Conservation (phyloP, 2,113 vertebrate genomes). For the Ailuropoda melanoleuca region DNA sequence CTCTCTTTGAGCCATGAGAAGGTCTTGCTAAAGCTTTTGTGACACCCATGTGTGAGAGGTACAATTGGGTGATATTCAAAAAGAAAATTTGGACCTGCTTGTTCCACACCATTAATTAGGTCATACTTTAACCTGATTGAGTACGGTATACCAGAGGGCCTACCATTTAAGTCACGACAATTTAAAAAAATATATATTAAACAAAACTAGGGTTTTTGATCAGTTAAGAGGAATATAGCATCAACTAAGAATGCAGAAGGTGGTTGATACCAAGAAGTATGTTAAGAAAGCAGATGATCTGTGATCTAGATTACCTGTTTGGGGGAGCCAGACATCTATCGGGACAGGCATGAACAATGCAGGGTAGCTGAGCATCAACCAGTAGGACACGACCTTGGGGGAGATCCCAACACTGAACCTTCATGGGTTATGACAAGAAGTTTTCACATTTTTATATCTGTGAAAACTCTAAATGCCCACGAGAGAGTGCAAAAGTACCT, state of each 20-base stretch:
- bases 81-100: conserved; percentile 8
- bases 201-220: not conserved
- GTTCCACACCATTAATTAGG: not conserved
- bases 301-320: not conserved
- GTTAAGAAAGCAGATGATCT: not conserved
- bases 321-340: not conserved
- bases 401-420: not conserved
- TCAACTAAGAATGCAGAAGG: not conserved
- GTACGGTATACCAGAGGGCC: not conserved
- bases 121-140: not conserved
- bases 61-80: not conserved
- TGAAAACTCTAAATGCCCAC: not conserved
- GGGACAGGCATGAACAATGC: not conserved
- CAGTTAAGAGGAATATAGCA: not conserved
- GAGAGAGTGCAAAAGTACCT: not conserved
- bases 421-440: not conserved
- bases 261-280: not conserved
- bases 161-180: not conserved
- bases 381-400: not conserved
- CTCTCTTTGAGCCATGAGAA: conserved; percentile 20
- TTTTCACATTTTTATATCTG: not conserved
- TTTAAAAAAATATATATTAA: not conserved
- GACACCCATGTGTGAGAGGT: not conserved
- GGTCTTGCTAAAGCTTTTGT: conserved; percentile 11
- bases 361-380: not conserved